phyloP scores from a whole-genome alignment of 2,888 invertebrate genomes.

The Bedellia somnulentella region DNA sequence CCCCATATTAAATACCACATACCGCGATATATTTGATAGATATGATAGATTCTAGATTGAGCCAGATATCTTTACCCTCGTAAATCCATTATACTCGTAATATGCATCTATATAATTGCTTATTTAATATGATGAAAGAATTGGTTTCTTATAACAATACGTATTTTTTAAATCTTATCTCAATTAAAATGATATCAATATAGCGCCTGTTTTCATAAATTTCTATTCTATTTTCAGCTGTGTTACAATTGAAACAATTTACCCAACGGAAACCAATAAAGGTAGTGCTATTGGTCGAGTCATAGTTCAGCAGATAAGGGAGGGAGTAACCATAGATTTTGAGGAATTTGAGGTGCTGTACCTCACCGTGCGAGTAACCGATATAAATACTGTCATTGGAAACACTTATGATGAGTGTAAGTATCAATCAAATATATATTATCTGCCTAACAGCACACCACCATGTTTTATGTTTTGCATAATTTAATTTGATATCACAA shows the following conservation, averaged over 20 bases:
- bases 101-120: no score
- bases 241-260: slow-evolving; percentile 37
- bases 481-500: neutral
- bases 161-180: no score
- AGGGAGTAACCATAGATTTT: slow-evolving; percentile 54
- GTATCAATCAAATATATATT: slow-evolving; percentile 10
- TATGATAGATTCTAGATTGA: no score
- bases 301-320: slow-evolving; percentile 30
- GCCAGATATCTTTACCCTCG: no score
- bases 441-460: neutral
- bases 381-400: slow-evolving; percentile 47
- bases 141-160: no score
- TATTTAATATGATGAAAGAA: no score
- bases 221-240: slow-evolving; percentile 23
- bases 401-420: slow-evolving; percentile 51
- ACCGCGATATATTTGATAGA: no score
- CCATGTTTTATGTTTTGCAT: neutral
- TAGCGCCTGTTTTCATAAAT: no score
- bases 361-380: slow-evolving; percentile 50
- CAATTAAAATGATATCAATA: no score
- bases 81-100: no score
- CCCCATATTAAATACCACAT: no score
- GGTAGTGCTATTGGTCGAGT: slow-evolving; percentile 34
- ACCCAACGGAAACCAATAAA: slow-evolving; percentile 18
- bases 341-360: slow-evolving; percentile 63